Base-by-base conservation (phyloP, 2,888 invertebrate species). In the Dicycla oo region DNA sequence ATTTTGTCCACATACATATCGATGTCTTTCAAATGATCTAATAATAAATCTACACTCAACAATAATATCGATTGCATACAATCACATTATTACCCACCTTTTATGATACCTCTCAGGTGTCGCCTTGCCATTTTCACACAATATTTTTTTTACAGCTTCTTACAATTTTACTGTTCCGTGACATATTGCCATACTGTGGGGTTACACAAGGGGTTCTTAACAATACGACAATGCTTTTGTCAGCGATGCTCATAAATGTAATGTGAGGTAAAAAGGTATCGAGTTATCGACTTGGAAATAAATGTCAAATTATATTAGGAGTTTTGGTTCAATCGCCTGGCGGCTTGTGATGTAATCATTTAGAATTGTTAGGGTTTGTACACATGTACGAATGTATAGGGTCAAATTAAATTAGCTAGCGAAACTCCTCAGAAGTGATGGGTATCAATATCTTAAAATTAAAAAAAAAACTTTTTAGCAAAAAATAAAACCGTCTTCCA, bases 151-250 rank as follows among this genome's bases (percentile, higher is more conserved):
- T 38, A 68, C 51, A 2, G 49, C 77, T 69, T 18, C 45, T 34
- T 58, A 45, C 15, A 45, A 68, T 67, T 73, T 73, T 45, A 73
- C 30, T 58, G 20, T 23, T n/a, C 40, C 18, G 30, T 73, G 38
- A 47, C 23, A 43, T 71, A 71, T 34, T 56, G 43, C n/a, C 23
- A 13, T 57, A 38, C 13, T 73, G 26, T n/a, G 15, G 26, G 45
- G 45, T 26, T 34, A 47, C 23, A 30, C 26, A 56, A 11, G 34
- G 13, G 38, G 20, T 26, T 23, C 38, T 51, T 51, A 13, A 69
- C 64, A 69, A 80, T 75, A 30, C 26, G 43, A 65, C 34, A 49
- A 54, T 66, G 57, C 43, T 30, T 74, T 73, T 53, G 64, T 73
- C 18, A 53, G 47, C n/a, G 30, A 49, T 68, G 38, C 61, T 47